A percentile compares a stretch with the other conserved stretches of the same genome.
Conservation (phyloP, 2,888 invertebrate genomes). For the Drosophila aldrichi region DNA sequence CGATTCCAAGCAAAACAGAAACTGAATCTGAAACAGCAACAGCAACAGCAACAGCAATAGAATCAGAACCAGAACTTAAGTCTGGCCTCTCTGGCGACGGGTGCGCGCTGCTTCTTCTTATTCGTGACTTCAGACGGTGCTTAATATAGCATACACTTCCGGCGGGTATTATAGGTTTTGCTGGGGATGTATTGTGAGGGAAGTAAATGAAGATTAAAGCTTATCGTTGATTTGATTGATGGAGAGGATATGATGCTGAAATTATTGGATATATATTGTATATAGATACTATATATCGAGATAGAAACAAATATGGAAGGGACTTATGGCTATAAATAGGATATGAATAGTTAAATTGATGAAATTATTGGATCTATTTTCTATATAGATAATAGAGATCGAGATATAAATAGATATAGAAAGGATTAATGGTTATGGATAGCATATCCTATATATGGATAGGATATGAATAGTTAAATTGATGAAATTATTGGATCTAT, state of each 20-base stretch:
- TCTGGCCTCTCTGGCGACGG: slow-evolving; percentile 21
- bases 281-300: not conserved
- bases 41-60: not conserved
- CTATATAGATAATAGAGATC: not conserved
- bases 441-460: no score
- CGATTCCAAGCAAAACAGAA: slow-evolving; percentile 35
- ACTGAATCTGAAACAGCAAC: slow-evolving; percentile 20
- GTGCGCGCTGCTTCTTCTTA: slow-evolving; percentile 5
- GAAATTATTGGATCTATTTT: not conserved
- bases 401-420: not conserved
- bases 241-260: not conserved
- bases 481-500: not conserved
- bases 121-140: slow-evolving; percentile 25
- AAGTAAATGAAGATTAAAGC: no score
- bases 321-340: not conserved
- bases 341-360: not conserved
- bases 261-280: not conserved
- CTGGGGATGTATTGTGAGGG: not conserved
- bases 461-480: not conserved
- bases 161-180: not conserved
- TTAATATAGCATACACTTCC: not conserved
- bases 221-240: not conserved
- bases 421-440: no score
- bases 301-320: not conserved
- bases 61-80: slow-evolving; percentile 12